Evolutionary conservation across 2,888 invertebrate genomes (phyloP).

Genomic region (Chaetogeoica ovagalla): DNA sequence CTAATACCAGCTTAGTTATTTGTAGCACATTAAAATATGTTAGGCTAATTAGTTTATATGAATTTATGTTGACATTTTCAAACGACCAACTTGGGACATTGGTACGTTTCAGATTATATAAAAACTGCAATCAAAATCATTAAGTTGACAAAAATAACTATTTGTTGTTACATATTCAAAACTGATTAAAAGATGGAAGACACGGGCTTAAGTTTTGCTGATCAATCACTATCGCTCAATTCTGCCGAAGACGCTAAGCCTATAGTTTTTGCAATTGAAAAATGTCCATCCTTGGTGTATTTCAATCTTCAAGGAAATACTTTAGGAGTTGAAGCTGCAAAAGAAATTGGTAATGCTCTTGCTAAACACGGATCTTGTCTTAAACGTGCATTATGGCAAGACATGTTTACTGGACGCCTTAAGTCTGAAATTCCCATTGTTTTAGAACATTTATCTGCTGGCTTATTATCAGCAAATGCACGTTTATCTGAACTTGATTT

Average conservation of each 20-base stretch:
- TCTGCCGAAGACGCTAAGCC: constrained; percentile 74
- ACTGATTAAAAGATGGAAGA: constrained; percentile 54
- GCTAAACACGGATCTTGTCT: constrained; percentile 74
- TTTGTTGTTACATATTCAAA: constrained; percentile 16
- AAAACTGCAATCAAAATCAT: constrained; percentile 43
- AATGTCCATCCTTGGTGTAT: constrained; percentile 70
- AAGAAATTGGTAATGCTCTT: constrained; percentile 79
- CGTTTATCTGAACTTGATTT: constrained; percentile 83
- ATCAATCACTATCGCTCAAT: constrained; percentile 77
- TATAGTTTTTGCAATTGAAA: constrained; percentile 76
- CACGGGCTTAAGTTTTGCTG: constrained; percentile 78
- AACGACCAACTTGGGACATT: constrained; percentile 49
- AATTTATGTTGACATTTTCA: constrained; percentile 20
- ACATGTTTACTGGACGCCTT: constrained; percentile 94
- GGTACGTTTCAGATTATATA: constrained; percentile 51
- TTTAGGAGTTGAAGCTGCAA: constrained; percentile 84
- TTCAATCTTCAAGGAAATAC: constrained; percentile 91
- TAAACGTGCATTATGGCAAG: constrained; percentile 84
- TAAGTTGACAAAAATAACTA: constrained; percentile 21
- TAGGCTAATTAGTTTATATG: constrained; percentile 17
- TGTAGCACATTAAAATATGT: too few relatives aligned
- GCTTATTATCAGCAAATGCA: constrained; percentile 79
- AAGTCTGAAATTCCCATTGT: constrained; percentile 95
- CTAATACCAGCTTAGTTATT: too few relatives aligned
- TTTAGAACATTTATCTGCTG: constrained; percentile 77